Conservation (phyloP, 1,140 invertebrate species). For the Halyomorpha halys region DNA sequence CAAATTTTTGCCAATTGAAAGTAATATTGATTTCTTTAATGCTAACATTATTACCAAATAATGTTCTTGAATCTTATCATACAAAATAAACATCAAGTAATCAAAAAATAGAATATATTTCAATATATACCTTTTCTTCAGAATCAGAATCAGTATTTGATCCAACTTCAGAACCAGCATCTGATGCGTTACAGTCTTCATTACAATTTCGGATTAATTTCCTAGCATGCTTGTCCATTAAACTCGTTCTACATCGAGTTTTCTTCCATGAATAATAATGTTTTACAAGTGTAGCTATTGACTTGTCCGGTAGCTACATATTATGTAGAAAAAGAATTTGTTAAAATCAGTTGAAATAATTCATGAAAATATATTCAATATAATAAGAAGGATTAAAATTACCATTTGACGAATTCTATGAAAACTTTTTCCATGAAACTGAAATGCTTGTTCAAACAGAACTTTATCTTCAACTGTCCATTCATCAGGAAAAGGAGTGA, state of each 20-base stretch:
- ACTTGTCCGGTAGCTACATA: slow-evolving; percentile 84
- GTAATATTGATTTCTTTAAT: too few species aligned
- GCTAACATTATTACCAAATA: too few species aligned
- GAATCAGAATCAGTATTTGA: slow-evolving; percentile 79
- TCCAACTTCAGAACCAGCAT: slow-evolving; percentile 58
- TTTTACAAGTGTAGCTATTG: slow-evolving; percentile 89
- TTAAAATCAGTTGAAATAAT: background rate
- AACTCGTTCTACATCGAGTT: slow-evolving; percentile 75
- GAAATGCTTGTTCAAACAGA: slow-evolving; percentile 94
- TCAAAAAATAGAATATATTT: too few species aligned
- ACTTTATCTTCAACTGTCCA: slow-evolving; percentile 98
- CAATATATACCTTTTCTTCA: slow-evolving; percentile 66
- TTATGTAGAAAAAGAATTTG: slow-evolving; percentile 27
- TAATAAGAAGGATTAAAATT: slow-evolving; percentile 30
- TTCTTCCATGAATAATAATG: slow-evolving; percentile 99
- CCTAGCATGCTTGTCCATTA: slow-evolving; percentile 82
- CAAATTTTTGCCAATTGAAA: too few species aligned
- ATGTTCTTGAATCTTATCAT: too few species aligned
- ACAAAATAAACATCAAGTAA: too few species aligned
- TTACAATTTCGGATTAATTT: slow-evolving; percentile 46
- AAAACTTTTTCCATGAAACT: slow-evolving; percentile 97
- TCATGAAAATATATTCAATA: background rate
- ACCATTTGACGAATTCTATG: slow-evolving; percentile 96
- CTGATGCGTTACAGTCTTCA: slow-evolving; percentile 48
- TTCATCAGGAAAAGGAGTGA: slow-evolving; percentile 94